These are phyloP conservation scores for Palythoa grandis DNA, from an alignment of 92 coral and sea anemone genomes.

Conservation along the genomic window DNA sequence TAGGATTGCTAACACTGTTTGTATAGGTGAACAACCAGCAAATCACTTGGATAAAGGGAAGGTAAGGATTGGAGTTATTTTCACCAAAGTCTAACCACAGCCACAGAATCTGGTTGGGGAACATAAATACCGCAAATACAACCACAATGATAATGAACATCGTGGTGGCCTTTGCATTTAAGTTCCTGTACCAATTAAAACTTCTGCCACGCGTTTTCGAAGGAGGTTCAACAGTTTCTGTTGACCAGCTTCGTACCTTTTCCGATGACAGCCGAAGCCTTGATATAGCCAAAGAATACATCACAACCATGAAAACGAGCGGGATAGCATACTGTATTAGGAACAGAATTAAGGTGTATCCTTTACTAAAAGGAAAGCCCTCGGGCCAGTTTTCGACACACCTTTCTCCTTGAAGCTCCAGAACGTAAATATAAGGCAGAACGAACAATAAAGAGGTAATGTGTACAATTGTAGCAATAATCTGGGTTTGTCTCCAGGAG, in stretches of 20 bases:
- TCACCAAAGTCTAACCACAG: slow-evolving; percentile 73
- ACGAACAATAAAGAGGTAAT: slow-evolving; percentile 59
- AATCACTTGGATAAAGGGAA: slow-evolving; percentile 52
- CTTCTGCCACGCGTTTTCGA: neutral
- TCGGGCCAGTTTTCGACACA: slow-evolving; percentile 88
- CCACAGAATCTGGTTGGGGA: slow-evolving; percentile 73
- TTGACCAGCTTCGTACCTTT: slow-evolving; percentile 55
- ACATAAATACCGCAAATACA: slow-evolving; percentile 68
- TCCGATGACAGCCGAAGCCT: slow-evolving; percentile 67
- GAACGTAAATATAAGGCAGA: slow-evolving; percentile 70
- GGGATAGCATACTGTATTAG: slow-evolving; percentile 89
- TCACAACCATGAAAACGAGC: slow-evolving; percentile 70
- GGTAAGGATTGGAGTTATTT: slow-evolving; percentile 1
- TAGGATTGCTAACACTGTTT: slow-evolving; percentile 69
- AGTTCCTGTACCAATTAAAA: neutral
- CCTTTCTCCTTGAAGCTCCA: slow-evolving; percentile 60
- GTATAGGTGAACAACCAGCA: slow-evolving; percentile 71
- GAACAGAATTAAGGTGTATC: slow-evolving; percentile 77
- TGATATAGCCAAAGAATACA: slow-evolving; percentile 75
- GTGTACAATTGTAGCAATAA: slow-evolving; percentile 55
- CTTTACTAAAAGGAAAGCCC: slow-evolving; percentile 61
- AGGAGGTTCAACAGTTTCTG: neutral
- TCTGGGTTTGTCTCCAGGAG: slow-evolving; percentile 66
- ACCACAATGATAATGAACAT: slow-evolving; percentile 64
- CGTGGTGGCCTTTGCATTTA: slow-evolving; percentile 55